Evolutionary conservation across 2,797 vertebrate genomes (phyloP), one percentile per base, ranked within the genome.

Genomic region (Pangasius djambal): DNA sequence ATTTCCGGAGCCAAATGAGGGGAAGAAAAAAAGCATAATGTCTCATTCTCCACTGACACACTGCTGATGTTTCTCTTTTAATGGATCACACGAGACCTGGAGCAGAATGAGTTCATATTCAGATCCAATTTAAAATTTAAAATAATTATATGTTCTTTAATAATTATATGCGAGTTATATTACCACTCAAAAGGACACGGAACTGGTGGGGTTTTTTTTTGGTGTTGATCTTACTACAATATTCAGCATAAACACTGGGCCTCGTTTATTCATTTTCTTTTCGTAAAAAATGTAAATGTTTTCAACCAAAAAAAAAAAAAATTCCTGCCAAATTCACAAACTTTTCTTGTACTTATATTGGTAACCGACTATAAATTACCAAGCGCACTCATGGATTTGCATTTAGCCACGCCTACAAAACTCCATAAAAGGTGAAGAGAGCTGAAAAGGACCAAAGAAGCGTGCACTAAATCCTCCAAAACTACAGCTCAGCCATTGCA

Each of bases 1-100:
- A 83, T 83, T 83, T 63, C 81, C 81, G 37, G 81, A 59, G 55
- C 28, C 28, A n/a, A 31, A 50, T 31, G 75, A 52, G 48, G 28
- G 50, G 75, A 25, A 28, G 40, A 25, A 28, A 57, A 10, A 12
- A 13, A 15, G 52, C 18, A 7, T 22, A 25, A 65, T 28, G 37
- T 63, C 81, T 63, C 37, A n/a, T 44, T n/a, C 57, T 34, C 50
- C 3, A 20, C 52, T 57, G 50, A 22, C 50, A 79, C n/a, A 34
- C 16, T 63, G 59, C 57, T 44, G 50, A 57, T 22, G 77, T 55
- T 55, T 55, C 16, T 79, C 77, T 79, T 34, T 8, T 34, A 20
- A 79, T 55, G 81, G 81, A 83, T 83, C 22, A 16, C 81, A 44
- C 16, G 81, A 44, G 81, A 37, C 22, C 79, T 16, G 79, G 55